Evolutionary conservation across 2,888 invertebrate genomes (phyloP).

Genomic region (Liopterus haemorrhoidalis): DNA sequence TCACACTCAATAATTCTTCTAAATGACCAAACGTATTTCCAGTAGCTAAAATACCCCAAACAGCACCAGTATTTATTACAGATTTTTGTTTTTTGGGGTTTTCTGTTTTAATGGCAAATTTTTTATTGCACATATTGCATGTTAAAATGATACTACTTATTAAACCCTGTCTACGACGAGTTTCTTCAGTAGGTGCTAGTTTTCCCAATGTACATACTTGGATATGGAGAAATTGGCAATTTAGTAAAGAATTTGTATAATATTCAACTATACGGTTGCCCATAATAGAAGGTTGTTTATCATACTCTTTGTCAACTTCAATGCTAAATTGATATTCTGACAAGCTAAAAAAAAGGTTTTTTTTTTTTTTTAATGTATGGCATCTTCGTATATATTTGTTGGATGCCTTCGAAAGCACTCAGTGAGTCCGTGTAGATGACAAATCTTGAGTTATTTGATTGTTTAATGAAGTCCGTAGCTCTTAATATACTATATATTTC

Average conservation of each 20-base stretch:
- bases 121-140: conserved; percentile 5
- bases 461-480: too few relatives aligned
- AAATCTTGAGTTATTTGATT: too few relatives aligned
- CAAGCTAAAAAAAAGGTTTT: too few relatives aligned
- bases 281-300: too few relatives aligned
- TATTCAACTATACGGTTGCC: too few relatives aligned
- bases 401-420: too few relatives aligned
- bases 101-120: neutral
- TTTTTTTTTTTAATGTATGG: too few relatives aligned
- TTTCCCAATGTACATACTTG: conserved; percentile 3
- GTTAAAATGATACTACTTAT: neutral
- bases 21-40: conserved; percentile 11
- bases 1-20: conserved; percentile 1
- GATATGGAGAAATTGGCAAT: neutral
- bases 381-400: too few relatives aligned
- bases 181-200: neutral
- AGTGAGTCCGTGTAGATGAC: too few relatives aligned
- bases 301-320: too few relatives aligned
- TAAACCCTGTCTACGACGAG: neutral
- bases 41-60: conserved; percentile 12
- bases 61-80: conserved; percentile 11
- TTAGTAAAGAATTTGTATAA: neutral
- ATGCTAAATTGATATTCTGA: too few relatives aligned
- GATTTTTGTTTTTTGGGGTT: conserved; percentile 6
- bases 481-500: too few relatives aligned